phyloP scores from a whole-genome alignment of 2,888 invertebrate genomes.

The Ceratothoa steindachneri region DNA sequence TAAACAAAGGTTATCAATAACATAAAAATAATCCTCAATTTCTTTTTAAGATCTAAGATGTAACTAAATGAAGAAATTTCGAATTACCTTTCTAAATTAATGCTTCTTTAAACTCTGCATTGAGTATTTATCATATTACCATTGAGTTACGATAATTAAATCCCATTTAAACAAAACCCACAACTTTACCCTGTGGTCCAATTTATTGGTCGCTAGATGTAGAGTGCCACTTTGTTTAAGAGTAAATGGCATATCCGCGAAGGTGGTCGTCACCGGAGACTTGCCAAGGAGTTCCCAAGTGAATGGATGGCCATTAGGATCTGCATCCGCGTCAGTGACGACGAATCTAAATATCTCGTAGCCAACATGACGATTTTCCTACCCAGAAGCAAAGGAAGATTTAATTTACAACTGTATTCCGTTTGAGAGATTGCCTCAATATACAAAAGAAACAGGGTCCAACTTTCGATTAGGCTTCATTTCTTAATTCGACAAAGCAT shows the following conservation, averaged over 20 bases:
- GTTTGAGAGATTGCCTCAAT: too few relatives aligned
- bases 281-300: constrained; percentile 61
- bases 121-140: too few relatives aligned
- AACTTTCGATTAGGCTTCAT: too few relatives aligned
- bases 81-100: too few relatives aligned
- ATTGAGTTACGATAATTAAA: too few relatives aligned
- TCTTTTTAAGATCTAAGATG: neutral
- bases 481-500: too few relatives aligned
- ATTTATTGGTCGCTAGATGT: constrained; percentile 33
- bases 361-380: constrained; percentile 15
- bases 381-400: too few relatives aligned
- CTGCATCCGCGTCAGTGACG: constrained; percentile 63
- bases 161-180: too few relatives aligned
- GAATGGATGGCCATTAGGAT: constrained; percentile 65
- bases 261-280: constrained; percentile 50
- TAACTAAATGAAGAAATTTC: too few relatives aligned
- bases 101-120: too few relatives aligned
- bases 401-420: too few relatives aligned
- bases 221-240: constrained; percentile 45
- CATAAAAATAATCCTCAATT: neutral
- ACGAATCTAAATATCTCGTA: constrained; percentile 12
- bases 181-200: constrained; percentile 29
- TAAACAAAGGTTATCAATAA: neutral
- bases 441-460: too few relatives aligned
- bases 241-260: constrained; percentile 22